Conservation (phyloP, 2,888 invertebrate species). For the Nebria salina region DNA sequence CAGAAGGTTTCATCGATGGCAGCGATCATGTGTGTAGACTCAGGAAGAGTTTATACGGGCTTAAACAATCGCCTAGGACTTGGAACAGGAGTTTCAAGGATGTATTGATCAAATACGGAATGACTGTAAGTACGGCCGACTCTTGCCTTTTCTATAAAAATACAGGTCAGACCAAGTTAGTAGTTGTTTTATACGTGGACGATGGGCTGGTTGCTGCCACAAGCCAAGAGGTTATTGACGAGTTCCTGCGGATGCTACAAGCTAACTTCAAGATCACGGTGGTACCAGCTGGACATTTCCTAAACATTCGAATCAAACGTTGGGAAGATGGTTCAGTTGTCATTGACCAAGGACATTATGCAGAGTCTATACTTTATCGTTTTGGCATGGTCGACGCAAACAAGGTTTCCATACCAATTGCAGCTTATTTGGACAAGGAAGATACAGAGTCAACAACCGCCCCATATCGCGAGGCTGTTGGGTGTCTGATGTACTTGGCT, state of each 20-base stretch:
- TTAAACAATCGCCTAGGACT: no score
- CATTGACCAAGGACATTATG: conserved; percentile 10
- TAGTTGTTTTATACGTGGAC: conserved; percentile 52
- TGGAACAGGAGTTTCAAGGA: conserved; percentile 53
- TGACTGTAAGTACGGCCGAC: conserved; percentile 47
- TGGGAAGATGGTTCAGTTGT: conserved; percentile 18
- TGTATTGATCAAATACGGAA: conserved; percentile 35
- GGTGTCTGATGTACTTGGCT: no score
- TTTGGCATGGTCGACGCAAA: conserved; percentile 6
- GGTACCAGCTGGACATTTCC: conserved; percentile 15
- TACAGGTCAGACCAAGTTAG: conserved; percentile 39
- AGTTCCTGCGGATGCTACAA: conserved; percentile 40
- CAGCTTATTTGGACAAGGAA: background rate
- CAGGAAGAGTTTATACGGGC: no score
- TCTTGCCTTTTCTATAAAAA: conserved; percentile 51
- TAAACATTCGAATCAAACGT: conserved; percentile 44
- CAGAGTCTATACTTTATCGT: background rate
- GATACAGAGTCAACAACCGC: conserved; percentile 13
- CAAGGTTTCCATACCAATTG: background rate
- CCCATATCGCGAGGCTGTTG: background rate
- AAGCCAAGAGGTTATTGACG: conserved; percentile 21
- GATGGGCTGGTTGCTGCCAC: conserved; percentile 51
- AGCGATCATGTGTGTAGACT: conserved; percentile 23
- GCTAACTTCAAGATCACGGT: conserved; percentile 28
- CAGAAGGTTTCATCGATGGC: conserved; percentile 53